Percentiles rank a stretch among this genome's conserved stretches.
Evolutionary conservation across 2,888 invertebrate species (phyloP).

Genomic region (Lepidonotus clava): DNA sequence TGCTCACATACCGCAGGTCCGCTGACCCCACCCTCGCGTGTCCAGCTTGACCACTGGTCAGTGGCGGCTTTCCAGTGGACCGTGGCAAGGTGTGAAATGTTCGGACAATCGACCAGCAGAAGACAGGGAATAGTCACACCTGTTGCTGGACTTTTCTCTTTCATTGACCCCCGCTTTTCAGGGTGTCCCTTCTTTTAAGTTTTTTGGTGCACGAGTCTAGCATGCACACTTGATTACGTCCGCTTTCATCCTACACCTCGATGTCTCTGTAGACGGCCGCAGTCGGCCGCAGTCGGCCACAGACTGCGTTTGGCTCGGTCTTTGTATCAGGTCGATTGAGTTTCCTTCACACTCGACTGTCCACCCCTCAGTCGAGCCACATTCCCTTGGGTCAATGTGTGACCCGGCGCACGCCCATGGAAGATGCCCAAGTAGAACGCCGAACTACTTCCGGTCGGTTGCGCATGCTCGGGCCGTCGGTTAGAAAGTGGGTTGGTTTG

Average conservation of each 20-base stretch:
- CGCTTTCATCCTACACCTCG: constrained; percentile 7
- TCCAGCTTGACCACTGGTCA: too few relatives aligned
- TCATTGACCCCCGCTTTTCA: neutral
- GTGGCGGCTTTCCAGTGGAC: too few relatives aligned
- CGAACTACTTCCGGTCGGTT: neutral
- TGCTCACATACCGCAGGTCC: too few relatives aligned
- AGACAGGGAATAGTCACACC: too few relatives aligned
- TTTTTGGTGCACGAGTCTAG: neutral
- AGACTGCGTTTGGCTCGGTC: neutral
- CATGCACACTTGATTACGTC: neutral
- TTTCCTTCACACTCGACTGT: neutral
- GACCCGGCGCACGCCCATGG: too few relatives aligned
- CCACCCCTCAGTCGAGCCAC: neutral
- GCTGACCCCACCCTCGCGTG: too few relatives aligned
- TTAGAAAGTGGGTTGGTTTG: neutral
- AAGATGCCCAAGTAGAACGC: too few relatives aligned
- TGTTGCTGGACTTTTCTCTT: too few relatives aligned
- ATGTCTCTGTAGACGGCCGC: neutral
- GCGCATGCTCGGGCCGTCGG: neutral
- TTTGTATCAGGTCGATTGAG: neutral
- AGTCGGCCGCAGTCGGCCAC: neutral
- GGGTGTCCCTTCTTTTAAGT: neutral
- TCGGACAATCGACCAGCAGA: too few relatives aligned
- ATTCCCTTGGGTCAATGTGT: too few relatives aligned
- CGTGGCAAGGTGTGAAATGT: too few relatives aligned